Base-by-base conservation (phyloP, 2,888 invertebrate species). In the Drosophila monieri region DNA sequence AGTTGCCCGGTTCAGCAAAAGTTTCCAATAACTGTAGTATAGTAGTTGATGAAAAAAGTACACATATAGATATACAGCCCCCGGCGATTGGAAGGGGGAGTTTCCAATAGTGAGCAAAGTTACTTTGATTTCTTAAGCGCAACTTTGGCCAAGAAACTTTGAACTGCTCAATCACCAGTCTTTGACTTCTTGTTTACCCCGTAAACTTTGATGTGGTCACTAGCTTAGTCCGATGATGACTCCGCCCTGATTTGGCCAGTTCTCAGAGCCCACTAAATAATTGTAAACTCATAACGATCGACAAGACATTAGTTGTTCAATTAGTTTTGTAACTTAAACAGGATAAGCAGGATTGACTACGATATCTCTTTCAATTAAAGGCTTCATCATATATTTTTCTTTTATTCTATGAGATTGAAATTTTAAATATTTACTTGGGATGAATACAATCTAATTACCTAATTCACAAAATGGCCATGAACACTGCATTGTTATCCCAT, bases 21-120 rank as follows among this genome's bases (percentile, higher is more conserved):
- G 76, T 81, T 81, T 77, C 49, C 85, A 78, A 87, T 87, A 87
- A 76, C 72, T 85, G 76, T 73, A 87, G 76, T 73, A 87, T 52
- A 87, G 71, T 71, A 77, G 77, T 80, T 80, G 80, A 86, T 80
- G 84, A 84, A 67, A 70, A 72, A 68, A 68, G 54, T 56, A 66
- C 60, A 54, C 43, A 43, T 57, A 56, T 23, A 44, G 18, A 44
- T 14, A 18, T 10, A 53, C 18, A 25, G 10, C 46, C 41, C 46
- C 23, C 14, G 14, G 12, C 30, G 1, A 10, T 4, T 27, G 32
- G 12, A 21, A 12, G 46, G 43, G 30, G 46, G 43, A 52, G 55
- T 57, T 59, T 62, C 58, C 62, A 57, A 59, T 66, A 56, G 66
- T 71, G 39, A 51, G 62, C 72, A 84, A 81, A 81, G 76, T 81